Evolutionary conservation across 2,113 vertebrate species (phyloP).

Genomic region (Okapia johnstoni): DNA sequence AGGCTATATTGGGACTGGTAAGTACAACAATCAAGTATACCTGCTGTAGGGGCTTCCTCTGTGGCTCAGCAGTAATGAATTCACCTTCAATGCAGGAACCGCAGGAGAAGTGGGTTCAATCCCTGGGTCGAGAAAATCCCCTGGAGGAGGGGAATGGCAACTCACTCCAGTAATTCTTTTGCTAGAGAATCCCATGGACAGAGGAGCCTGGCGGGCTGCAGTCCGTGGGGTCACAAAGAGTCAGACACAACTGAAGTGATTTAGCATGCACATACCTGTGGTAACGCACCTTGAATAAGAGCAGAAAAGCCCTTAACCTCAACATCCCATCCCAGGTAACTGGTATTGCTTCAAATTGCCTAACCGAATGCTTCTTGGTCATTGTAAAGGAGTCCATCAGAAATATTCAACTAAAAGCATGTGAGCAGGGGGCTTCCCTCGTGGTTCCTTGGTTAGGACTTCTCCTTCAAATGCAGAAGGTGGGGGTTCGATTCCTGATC

Average conservation of each 20-base stretch:
- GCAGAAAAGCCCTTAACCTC: not conserved
- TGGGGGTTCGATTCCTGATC: not conserved
- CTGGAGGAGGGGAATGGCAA: not conserved
- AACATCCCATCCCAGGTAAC: not conserved
- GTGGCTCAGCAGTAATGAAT: not conserved
- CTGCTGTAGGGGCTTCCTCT: not conserved
- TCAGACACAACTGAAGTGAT: accelerated
- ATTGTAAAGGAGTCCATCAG: not conserved
- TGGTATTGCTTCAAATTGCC: not conserved
- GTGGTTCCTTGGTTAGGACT: not conserved
- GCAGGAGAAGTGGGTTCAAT: not conserved
- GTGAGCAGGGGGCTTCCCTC: not conserved
- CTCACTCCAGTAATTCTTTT: not conserved
- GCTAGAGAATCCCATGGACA: not conserved
- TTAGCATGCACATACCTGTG: not conserved
- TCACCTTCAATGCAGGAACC: not conserved
- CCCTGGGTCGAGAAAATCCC: not conserved
- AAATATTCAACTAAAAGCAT: not conserved
- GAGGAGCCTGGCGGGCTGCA: not conserved
- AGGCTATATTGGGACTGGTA: not conserved
- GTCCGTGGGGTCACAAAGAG: not conserved
- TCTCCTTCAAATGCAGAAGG: not conserved
- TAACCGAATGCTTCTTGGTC: not conserved
- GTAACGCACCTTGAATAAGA: not conserved
- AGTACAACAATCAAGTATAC: not conserved